Conservation (phyloP, 2,113 vertebrate species). For the Fregetta grallaria region DNA sequence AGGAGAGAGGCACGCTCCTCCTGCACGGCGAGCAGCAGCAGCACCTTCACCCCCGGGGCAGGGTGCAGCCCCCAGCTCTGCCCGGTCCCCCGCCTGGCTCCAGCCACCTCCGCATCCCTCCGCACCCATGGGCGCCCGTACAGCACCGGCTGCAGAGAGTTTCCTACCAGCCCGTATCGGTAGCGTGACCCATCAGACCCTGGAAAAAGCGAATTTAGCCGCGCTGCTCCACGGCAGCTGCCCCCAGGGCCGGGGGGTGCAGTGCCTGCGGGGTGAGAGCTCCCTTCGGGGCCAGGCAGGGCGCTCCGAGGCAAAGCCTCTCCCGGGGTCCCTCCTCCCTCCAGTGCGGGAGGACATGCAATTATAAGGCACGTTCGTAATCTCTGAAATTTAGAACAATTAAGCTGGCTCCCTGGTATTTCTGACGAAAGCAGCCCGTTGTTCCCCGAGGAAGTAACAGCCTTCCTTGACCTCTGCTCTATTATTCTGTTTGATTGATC, state of each 20-base stretch:
- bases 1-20: background rate
- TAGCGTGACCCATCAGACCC: background rate
- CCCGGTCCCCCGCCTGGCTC: background rate
- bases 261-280: background rate
- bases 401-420: background rate
- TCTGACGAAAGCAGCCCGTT: constrained; percentile 4
- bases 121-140: accelerated
- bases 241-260: background rate
- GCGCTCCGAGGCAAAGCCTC: background rate
- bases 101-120: background rate
- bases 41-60: background rate
- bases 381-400: constrained; percentile 22
- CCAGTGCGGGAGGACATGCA: background rate
- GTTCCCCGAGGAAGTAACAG: background rate
- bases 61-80: background rate
- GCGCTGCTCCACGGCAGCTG: accelerated
- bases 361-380: background rate
- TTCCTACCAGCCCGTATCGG: accelerated
- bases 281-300: accelerated
- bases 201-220: background rate
- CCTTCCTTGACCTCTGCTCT: constrained; percentile 26
- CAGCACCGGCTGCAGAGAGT: background rate
- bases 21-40: background rate
- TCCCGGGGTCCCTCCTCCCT: background rate
- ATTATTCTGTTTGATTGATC: constrained; percentile 35